Evolutionary conservation across 2,113 vertebrate species (phyloP).

Genomic region (Paraplagusia blochii): DNA sequence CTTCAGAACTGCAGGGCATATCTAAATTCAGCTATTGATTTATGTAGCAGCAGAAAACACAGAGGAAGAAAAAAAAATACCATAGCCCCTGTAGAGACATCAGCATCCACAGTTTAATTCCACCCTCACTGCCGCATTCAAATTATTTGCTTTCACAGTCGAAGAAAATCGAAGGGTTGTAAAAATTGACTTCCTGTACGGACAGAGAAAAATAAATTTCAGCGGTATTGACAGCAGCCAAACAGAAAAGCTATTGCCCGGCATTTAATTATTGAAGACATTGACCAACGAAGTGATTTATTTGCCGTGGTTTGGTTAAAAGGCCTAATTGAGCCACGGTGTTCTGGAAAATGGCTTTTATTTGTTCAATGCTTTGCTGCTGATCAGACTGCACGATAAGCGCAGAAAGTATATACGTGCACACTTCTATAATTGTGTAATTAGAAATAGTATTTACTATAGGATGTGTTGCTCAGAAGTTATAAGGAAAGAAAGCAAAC

Average conservation of each 20-base stretch:
- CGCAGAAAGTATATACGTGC: constrained; percentile 19
- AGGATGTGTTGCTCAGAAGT: too few species aligned
- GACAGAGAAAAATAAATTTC: constrained; percentile 77
- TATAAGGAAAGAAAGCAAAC: too few species aligned
- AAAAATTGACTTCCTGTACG: constrained; percentile 86
- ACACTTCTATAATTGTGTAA: background rate
- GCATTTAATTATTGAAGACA: constrained; percentile 82
- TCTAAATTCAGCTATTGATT: constrained; percentile 71
- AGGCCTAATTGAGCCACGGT: constrained; percentile 68
- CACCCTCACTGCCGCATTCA: constrained; percentile 66
- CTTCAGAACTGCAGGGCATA: constrained; percentile 48
- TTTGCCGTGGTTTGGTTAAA: constrained; percentile 69
- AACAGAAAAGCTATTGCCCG: constrained; percentile 77
- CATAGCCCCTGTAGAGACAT: constrained; percentile 54
- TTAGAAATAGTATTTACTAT: too few species aligned
- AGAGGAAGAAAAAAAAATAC: constrained; percentile 43
- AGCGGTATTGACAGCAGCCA: constrained; percentile 75
- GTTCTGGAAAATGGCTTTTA: constrained; percentile 54
- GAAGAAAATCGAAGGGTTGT: constrained; percentile 78
- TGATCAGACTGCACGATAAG: constrained; percentile 40
- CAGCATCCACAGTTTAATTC: constrained; percentile 61
- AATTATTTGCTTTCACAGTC: constrained; percentile 78
- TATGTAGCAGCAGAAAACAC: constrained; percentile 36
- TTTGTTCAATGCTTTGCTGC: constrained; percentile 64
- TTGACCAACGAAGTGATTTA: constrained; percentile 80